These are phyloP conservation scores for Carassius carassius DNA, from an alignment of 2,113 vertebrate species.

Conservation along the genomic window DNA sequence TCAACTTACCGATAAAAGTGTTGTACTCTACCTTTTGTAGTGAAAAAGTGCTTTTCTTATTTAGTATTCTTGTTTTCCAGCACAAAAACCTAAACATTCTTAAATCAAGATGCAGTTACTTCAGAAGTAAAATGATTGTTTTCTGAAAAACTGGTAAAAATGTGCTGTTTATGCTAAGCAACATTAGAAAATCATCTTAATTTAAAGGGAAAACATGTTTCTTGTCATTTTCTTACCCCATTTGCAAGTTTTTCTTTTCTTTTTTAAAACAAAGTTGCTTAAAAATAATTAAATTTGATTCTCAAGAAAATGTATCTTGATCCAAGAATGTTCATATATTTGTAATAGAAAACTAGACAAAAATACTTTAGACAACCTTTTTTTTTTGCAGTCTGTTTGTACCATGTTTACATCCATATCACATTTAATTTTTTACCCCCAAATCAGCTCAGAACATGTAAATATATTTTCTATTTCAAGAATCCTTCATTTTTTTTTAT, in stretches of 20 bases:
- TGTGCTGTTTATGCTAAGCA: too few species aligned
- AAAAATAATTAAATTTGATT: too few species aligned
- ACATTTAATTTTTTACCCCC: not conserved
- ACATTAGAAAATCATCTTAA: not conserved
- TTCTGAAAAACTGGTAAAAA: not conserved
- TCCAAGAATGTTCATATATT: too few species aligned
- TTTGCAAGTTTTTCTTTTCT: too few species aligned
- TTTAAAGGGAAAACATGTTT: not conserved
- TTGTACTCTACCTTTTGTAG: too few species aligned
- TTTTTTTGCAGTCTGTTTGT: not conserved
- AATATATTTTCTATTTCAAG: not conserved
- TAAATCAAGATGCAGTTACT: not conserved
- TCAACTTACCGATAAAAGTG: too few species aligned
- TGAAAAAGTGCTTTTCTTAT: not conserved
- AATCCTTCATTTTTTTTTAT: not conserved
- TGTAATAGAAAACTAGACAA: too few species aligned
- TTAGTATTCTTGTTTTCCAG: not conserved
- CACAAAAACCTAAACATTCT: not conserved
- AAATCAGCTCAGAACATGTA: not conserved
- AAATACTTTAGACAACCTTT: not conserved
- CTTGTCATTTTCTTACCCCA: too few species aligned
- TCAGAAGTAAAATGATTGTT: not conserved
- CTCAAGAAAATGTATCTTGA: not conserved
- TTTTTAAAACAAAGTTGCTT: too few species aligned
- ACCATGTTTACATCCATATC: not conserved